Evolutionary conservation across 2,888 invertebrate species (phyloP).

Genomic region (Tortrix viridana): DNA sequence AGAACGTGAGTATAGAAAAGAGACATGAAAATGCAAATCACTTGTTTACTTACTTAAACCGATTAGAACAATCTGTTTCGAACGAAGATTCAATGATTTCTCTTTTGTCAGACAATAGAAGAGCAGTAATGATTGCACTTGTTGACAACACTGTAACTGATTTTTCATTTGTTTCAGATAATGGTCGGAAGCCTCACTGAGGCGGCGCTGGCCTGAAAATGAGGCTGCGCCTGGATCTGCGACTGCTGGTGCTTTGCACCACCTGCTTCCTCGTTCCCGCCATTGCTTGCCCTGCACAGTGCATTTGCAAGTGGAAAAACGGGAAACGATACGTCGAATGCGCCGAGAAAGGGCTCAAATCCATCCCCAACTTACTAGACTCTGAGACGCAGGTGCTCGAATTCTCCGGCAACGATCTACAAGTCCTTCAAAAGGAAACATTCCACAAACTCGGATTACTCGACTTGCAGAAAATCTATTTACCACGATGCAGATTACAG

Average conservation of each 20-base stretch:
- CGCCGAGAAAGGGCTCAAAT: conserved; percentile 89
- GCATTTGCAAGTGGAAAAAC: conserved; percentile 96
- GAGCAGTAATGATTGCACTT: conserved; percentile 1
- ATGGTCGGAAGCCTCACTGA: conserved; percentile 59
- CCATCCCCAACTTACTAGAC: conserved; percentile 91
- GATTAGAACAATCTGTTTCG: conserved; percentile 30
- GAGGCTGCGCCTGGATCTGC: conserved; percentile 70
- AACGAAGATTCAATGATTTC: conserved; percentile 30
- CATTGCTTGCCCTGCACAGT: conserved; percentile 89
- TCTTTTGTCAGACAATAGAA: conserved; percentile 31
- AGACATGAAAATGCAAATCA: too few species aligned
- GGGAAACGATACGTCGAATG: conserved; percentile 97
- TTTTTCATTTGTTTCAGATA: conserved; percentile 75
- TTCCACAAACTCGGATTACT: conserved; percentile 91
- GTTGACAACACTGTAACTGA: conserved; percentile 35
- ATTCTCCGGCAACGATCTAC: conserved; percentile 92
- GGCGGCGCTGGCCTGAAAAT: conserved; percentile 69
- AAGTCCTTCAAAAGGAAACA: conserved; percentile 90
- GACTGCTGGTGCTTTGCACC: conserved; percentile 77
- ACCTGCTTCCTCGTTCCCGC: conserved; percentile 74
- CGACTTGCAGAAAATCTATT: conserved; percentile 94
- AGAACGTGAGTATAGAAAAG: too few species aligned
- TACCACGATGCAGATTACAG: conserved; percentile 90
- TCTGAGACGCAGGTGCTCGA: conserved; percentile 94
- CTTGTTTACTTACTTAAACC: too few species aligned